Base-by-base conservation (phyloP, 2,797 vertebrate genomes). In the Siniperca obscura region DNA sequence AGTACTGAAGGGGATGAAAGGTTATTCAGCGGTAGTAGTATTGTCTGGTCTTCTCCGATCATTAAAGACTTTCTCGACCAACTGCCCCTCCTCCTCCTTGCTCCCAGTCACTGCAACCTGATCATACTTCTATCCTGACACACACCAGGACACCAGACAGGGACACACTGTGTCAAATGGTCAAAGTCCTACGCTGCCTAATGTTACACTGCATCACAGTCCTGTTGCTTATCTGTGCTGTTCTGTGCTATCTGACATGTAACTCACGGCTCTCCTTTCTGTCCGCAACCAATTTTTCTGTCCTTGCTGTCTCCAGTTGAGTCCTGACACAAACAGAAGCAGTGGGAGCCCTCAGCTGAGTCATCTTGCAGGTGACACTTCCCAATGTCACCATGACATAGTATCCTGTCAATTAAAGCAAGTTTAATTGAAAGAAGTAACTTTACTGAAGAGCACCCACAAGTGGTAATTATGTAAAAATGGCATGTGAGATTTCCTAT, bases 251-350 rank as follows among this genome's bases (percentile, higher is more conserved):
- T 30, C 30, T 30, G 3, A 30, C 30, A 30, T 30, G 30, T 30
- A 30, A 59, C 66, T 70, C 21, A 22, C 62, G 50, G 72, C 44
- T 67, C 27, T 70, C 55, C 25, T 70, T 66, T 66, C 61, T 73
- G 34, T 61, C 55, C 69, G 73, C 6, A n/a, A 50, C 59, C 30
- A 22, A 2, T 73, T 53, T 40, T 36, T 59, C n/a, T 21, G 38
- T 82, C 73, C 70, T 75, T 69, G 48, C 27, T 16, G 30, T 79
- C 67, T 76, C 67, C 67, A 80, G 82, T 80, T 75, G 70, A 85
- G 27, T 61, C 61, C 61, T 34, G 53, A 59, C 76, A 78, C 74
- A 80, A 50, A 81, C 59, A 25, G 84, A 59, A 70, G 59, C 64
- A 36, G 68, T n/a, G 27, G 84, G 71, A 56, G 52, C 22, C 61